Base-by-base conservation (phyloP, 2,797 vertebrate genomes). In the Rhinella marina region DNA sequence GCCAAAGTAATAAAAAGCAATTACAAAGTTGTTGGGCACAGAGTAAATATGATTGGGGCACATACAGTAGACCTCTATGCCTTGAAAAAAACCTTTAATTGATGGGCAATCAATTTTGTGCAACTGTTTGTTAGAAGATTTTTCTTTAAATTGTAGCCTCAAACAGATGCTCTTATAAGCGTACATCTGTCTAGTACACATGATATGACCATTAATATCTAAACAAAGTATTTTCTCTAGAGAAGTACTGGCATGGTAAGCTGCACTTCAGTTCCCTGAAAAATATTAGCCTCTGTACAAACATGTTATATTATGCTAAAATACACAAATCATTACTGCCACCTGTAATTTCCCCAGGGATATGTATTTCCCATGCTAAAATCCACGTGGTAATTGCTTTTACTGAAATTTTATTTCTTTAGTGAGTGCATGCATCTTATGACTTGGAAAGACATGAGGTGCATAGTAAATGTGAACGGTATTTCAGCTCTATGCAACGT, bases 321-420 rank as follows among this genome's bases (percentile, higher is more conserved):
- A 64, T 77, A 19, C 12, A 64, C 56, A 62, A 86, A n/a, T 86
- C 70, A 41, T 17, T 84, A 50, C 54, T 17, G 3, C 21, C 84
- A 86, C 76, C 76, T 79, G 84, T 68, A 50, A 86, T 78, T 86
- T 79, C 76, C 84, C 76, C 23, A 54, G 75, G 76, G 84, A 79
- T 27, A n/a, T 32, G 16, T 32, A 68, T 75, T 70, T 25, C 50
- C 66, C 23, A 32, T 84, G 32, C 32, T 13, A 17, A 41, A 57
- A 72, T 57, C 7, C 25, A 23, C 16, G 23, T 56, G 70, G 54
- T 59, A 48, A 75, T 75, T 56, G 41, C 12, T 79, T 27, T 75
- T 80, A 41, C 7, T 79, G 25, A n/a, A 52, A 52, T 79, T 27
- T 3, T 66, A n/a, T 86, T 86, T 86, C 25, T 66, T 68, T 70